Evolutionary conservation across 2,888 invertebrate species (phyloP).

Genomic region (Trypoxylon attenuatum): DNA sequence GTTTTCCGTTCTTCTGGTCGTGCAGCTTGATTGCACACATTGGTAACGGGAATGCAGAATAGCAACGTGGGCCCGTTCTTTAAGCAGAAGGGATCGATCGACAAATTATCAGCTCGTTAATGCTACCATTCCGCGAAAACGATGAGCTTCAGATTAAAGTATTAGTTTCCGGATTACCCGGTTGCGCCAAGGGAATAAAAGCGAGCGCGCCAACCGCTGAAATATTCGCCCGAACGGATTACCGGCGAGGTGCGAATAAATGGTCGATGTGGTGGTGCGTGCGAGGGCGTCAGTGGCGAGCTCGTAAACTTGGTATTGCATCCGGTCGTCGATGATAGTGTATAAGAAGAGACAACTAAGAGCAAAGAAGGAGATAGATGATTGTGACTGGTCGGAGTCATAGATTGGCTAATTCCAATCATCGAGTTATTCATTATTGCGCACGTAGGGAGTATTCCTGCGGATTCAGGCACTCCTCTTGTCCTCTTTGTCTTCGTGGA

Average conservation of each 20-base stretch:
- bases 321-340: no score
- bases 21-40: constrained; percentile 25
- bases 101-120: constrained; percentile 62
- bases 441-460: not conserved
- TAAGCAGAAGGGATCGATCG: constrained; percentile 36
- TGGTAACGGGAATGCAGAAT: constrained; percentile 53
- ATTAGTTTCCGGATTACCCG: constrained; percentile 38
- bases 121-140: constrained; percentile 60
- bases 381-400: not conserved
- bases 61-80: constrained; percentile 28
- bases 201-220: constrained; percentile 2
- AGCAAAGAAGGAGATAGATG: not conserved
- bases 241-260: not conserved
- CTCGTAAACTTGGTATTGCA: no score
- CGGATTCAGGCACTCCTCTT: no score
- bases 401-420: no score
- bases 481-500: not conserved
- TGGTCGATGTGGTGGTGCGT: not conserved
- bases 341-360: not conserved
- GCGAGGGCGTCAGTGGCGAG: not conserved
- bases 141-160: constrained; percentile 63
- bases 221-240: not conserved
- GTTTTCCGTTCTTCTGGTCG: constrained; percentile 35
- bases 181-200: constrained; percentile 34
- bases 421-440: no score